A percentile compares a stretch with the other conserved stretches of the same genome.
phyloP scores from a whole-genome alignment of 2,888 invertebrate species.

The Mesoligia furuncula region DNA sequence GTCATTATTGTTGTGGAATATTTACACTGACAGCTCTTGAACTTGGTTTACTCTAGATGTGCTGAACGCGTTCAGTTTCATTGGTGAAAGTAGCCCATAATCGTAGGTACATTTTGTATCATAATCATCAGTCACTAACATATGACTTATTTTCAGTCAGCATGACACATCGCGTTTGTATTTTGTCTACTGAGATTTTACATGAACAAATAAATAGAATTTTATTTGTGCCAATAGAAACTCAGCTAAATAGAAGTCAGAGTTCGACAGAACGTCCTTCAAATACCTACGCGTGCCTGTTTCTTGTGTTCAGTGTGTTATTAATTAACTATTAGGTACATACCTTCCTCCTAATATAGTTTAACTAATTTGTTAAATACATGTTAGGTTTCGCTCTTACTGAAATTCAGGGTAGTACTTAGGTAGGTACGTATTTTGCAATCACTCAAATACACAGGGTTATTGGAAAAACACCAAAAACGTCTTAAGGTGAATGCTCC shows the following conservation, averaged over 20 bases:
- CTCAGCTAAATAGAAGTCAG: not conserved
- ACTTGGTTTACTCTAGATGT: not conserved
- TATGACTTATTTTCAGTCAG: not conserved
- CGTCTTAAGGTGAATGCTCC: too few species aligned
- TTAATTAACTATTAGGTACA: not conserved
- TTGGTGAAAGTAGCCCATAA: not conserved
- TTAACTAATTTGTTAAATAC: not conserved
- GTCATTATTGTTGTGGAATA: not conserved
- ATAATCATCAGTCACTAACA: not conserved
- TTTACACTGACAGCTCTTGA: not conserved
- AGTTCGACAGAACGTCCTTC: not conserved
- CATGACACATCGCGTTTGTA: not conserved
- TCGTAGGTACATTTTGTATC: not conserved
- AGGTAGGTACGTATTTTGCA: not conserved
- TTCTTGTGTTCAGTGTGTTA: not conserved
- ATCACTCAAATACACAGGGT: too few species aligned
- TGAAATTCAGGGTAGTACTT: not conserved
- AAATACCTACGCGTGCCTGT: not conserved
- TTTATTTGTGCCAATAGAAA: not conserved
- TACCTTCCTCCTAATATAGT: not conserved
- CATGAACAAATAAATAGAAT: not conserved
- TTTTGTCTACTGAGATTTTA: conserved; percentile 2
- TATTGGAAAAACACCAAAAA: too few species aligned
- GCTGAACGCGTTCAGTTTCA: not conserved
- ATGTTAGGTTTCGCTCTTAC: not conserved